phyloP scores from a whole-genome alignment of 2,113 vertebrate species.

The Speoplatyrhinus poulsoni region DNA sequence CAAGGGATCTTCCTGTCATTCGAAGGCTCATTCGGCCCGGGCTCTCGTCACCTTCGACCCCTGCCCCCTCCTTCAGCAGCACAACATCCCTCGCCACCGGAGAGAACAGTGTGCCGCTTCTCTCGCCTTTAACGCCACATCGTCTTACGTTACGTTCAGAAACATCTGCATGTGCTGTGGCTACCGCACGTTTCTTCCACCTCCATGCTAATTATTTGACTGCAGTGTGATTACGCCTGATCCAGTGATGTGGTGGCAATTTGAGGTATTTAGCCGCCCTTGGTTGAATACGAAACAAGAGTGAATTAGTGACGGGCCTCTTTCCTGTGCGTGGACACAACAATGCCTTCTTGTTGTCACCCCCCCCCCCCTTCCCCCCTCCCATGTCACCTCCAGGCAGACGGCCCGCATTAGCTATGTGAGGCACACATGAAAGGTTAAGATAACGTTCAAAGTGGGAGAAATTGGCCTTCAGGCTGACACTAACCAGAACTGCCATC shows the following conservation, averaged over 20 bases:
- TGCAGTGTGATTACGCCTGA: too few relatives aligned
- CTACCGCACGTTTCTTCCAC: too few relatives aligned
- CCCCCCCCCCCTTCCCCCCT: slow-evolving; percentile 11
- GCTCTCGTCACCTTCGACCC: slow-evolving; percentile 60
- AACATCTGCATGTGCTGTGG: too few relatives aligned
- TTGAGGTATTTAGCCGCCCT: not conserved
- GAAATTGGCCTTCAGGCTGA: slow-evolving; percentile 58
- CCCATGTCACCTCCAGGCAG: slow-evolving; percentile 8
- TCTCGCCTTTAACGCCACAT: not conserved
- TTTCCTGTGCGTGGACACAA: not conserved
- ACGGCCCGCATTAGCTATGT: slow-evolving; percentile 49
- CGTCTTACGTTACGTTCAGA: not conserved
- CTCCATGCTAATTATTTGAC: too few relatives aligned
- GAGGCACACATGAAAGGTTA: slow-evolving; percentile 60
- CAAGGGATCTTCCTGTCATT: slow-evolving; percentile 77
- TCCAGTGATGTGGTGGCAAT: not conserved
- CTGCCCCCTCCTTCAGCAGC: slow-evolving; percentile 13
- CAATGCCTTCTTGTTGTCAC: slow-evolving; percentile 32
- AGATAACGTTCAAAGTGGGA: slow-evolving; percentile 65
- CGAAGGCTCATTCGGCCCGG: slow-evolving; percentile 59
- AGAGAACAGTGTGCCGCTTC: not conserved
- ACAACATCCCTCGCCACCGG: slow-evolving; percentile 17
- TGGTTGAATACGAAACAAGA: not conserved
- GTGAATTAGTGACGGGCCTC: not conserved
- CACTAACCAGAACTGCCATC: slow-evolving; percentile 59